phyloP scores from a whole-genome alignment of 2,797 vertebrate species.

The Emydoidea blandingii region DNA sequence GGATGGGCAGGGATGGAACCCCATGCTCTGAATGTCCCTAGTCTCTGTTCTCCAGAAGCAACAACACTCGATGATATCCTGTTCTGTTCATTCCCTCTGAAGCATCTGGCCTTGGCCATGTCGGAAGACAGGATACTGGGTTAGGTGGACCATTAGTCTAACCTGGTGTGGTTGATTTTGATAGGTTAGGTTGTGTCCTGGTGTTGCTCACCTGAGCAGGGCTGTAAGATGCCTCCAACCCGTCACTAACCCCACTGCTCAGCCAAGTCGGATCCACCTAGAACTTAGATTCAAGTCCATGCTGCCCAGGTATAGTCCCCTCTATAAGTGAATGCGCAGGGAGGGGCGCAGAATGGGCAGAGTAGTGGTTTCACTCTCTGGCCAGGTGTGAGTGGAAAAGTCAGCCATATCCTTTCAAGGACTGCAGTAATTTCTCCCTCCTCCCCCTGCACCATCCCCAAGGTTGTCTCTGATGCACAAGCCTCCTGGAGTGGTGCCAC shows the following conservation, averaged over 20 bases:
- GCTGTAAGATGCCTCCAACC: constrained; percentile 58
- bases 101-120: background rate
- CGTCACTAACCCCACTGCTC: constrained; percentile 69
- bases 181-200: background rate
- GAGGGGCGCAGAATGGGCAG: constrained; percentile 58
- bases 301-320: constrained; percentile 48
- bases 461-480: background rate
- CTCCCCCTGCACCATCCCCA: constrained; percentile 42
- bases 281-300: constrained; percentile 39
- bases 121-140: background rate
- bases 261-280: constrained; percentile 49
- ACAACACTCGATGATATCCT: background rate
- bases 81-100: background rate
- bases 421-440: constrained; percentile 33
- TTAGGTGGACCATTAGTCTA: background rate
- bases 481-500: background rate
- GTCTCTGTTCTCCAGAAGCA: background rate
- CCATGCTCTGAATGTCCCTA: background rate
- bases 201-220: constrained; percentile 58
- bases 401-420: constrained; percentile 52
- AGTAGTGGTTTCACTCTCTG: constrained; percentile 30
- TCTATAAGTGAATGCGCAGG: constrained; percentile 67
- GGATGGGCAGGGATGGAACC: background rate
- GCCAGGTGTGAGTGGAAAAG: constrained; percentile 62
- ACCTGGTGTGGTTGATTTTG: background rate